These are phyloP conservation scores for Parasteatoda tepidariorum DNA, from an alignment of 1,140 invertebrate genomes.

Conservation along the genomic window DNA sequence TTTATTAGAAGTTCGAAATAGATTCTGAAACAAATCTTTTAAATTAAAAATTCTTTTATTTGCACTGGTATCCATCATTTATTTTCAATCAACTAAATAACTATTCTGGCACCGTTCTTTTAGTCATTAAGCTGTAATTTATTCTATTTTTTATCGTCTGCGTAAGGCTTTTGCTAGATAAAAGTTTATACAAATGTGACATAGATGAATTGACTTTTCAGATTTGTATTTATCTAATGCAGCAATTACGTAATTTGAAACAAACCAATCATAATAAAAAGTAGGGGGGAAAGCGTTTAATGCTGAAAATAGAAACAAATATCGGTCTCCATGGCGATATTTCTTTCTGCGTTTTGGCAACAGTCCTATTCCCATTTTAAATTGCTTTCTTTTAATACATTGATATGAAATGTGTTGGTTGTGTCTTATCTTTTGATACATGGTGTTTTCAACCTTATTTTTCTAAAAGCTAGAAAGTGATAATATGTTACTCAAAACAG, in stretches of 20 bases:
- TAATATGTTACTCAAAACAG: no score
- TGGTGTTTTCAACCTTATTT: no score
- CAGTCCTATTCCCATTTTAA: neutral
- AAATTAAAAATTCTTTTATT: neutral
- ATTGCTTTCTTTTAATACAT: neutral
- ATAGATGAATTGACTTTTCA: slow-evolving; percentile 23
- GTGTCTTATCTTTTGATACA: no score
- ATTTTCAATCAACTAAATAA: neutral
- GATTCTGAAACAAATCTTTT: neutral
- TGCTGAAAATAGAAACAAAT: slow-evolving; percentile 51
- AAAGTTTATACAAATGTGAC: slow-evolving; percentile 53
- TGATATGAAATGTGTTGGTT: no score
- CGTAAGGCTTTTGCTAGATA: slow-evolving; percentile 15
- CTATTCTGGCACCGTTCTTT: neutral
- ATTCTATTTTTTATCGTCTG: neutral
- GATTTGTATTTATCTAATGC: slow-evolving; percentile 52
- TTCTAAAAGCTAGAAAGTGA: no score
- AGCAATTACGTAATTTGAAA: slow-evolving; percentile 52
- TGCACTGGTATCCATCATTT: neutral
- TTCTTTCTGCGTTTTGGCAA: slow-evolving; percentile 42
- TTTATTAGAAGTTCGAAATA: neutral
- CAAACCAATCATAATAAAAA: slow-evolving; percentile 6
- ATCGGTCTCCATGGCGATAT: slow-evolving; percentile 27
- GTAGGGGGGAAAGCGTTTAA: neutral
- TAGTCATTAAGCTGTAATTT: neutral